Evolutionary conservation across 2,888 invertebrate species (phyloP).

Genomic region (Ligdia adustata): DNA sequence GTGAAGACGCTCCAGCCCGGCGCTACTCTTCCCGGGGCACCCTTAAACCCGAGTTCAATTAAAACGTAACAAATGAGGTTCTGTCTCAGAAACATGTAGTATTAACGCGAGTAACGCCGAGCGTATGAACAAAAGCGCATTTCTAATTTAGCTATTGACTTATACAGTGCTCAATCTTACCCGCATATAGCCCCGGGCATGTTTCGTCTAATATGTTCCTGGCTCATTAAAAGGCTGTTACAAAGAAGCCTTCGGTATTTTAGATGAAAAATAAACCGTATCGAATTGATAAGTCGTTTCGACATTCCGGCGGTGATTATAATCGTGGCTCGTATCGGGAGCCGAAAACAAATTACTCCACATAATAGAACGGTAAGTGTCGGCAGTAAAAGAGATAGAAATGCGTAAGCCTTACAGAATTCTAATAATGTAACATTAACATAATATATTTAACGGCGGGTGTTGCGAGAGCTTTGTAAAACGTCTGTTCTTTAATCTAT

Average conservation of each 20-base stretch:
- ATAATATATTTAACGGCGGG: slow-evolving; percentile 20
- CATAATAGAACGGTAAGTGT: slow-evolving; percentile 47
- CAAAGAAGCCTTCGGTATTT: slow-evolving; percentile 26
- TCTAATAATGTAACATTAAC: slow-evolving; percentile 39
- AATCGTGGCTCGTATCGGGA: slow-evolving; percentile 59
- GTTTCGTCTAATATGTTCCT: slow-evolving; percentile 26
- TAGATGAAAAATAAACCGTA: slow-evolving; percentile 45
- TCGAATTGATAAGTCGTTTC: slow-evolving; percentile 67
- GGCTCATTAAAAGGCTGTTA: slow-evolving; percentile 26
- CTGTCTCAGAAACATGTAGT: slow-evolving; percentile 40
- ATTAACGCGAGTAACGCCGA: slow-evolving; percentile 21
- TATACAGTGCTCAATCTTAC: slow-evolving; percentile 13
- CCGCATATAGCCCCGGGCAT: slow-evolving; percentile 27
- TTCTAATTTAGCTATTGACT: slow-evolving; percentile 27
- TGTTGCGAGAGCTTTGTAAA: slow-evolving; percentile 14
- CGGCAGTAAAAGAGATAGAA: slow-evolving; percentile 41
- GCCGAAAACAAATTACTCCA: slow-evolving; percentile 68
- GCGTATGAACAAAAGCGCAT: slow-evolving; percentile 24
- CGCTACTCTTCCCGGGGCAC: slow-evolving; percentile 46
- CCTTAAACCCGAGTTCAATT: slow-evolving; percentile 45
- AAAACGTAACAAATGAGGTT: slow-evolving; percentile 48
- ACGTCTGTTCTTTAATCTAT: no score
- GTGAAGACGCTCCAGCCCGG: slow-evolving; percentile 38
- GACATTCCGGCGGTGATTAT: slow-evolving; percentile 64
- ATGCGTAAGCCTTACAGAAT: slow-evolving; percentile 47